phyloP scores from a whole-genome alignment of 2,888 invertebrate species.

The Drosophila greeni region DNA sequence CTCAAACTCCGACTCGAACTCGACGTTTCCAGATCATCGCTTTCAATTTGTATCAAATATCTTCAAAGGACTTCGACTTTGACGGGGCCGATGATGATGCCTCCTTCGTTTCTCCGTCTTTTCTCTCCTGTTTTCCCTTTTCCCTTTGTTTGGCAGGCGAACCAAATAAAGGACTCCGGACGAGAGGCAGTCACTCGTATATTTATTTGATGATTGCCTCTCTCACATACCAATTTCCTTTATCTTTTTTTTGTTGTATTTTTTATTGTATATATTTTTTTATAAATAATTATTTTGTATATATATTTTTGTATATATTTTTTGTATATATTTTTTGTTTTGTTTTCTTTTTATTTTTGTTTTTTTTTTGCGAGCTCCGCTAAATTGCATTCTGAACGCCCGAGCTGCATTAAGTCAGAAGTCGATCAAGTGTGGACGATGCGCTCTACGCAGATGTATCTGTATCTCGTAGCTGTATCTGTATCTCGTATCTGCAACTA shows the following conservation, averaged over 20 bases:
- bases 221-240: slow-evolving; percentile 27
- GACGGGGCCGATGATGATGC: slow-evolving; percentile 33
- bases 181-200: slow-evolving; percentile 38
- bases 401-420: slow-evolving; percentile 62
- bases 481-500: slow-evolving; percentile 9
- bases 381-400: slow-evolving; percentile 60
- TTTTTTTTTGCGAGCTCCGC: slow-evolving; percentile 46
- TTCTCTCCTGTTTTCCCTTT: slow-evolving; percentile 5
- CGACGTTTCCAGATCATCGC: slow-evolving; percentile 71
- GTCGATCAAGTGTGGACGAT: slow-evolving; percentile 65
- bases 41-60: slow-evolving; percentile 67
- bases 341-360: background rate
- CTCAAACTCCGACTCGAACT: slow-evolving; percentile 29
- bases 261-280: background rate
- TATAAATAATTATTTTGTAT: too few relatives aligned
- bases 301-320: too few relatives aligned
- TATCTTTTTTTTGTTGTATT: slow-evolving; percentile 1
- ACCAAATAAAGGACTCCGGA: slow-evolving; percentile 20
- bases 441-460: slow-evolving; percentile 29
- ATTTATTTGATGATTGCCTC: slow-evolving; percentile 41
- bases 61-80: slow-evolving; percentile 48
- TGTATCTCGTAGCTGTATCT: slow-evolving; percentile 7
- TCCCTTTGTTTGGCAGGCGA: slow-evolving; percentile 18
- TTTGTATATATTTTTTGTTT: background rate
- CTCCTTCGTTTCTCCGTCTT: slow-evolving; percentile 4